These are phyloP conservation scores for Dryococelus australis DNA, from an alignment of 2,888 invertebrate genomes.

Conservation along the genomic window DNA sequence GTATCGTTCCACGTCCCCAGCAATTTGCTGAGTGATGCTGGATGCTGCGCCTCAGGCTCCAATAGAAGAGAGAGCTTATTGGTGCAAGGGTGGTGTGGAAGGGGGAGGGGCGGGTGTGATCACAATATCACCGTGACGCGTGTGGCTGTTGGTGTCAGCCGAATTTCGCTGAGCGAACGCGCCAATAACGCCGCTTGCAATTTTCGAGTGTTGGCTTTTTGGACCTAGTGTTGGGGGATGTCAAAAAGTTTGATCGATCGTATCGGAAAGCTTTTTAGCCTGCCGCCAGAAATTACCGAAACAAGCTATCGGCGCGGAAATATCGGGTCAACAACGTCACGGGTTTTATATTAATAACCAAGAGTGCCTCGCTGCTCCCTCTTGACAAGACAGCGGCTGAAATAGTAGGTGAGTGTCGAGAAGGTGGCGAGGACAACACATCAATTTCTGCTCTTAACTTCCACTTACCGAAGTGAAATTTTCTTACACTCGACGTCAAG, in stretches of 20 bases:
- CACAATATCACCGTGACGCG: background rate
- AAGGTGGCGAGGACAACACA: background rate
- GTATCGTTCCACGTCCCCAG: background rate
- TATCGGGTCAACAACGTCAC: constrained; percentile 11
- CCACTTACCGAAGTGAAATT: too few relatives aligned
- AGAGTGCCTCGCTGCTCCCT: background rate
- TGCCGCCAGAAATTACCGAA: constrained; percentile 11
- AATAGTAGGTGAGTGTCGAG: background rate
- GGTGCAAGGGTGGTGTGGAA: background rate
- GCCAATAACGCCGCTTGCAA: background rate
- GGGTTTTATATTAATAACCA: background rate
- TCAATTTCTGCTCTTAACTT: too few relatives aligned
- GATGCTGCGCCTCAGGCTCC: background rate
- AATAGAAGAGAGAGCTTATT: background rate
- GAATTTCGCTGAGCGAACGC: background rate
- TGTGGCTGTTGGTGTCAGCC: background rate
- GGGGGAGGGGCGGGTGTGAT: background rate
- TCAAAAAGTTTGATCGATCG: background rate
- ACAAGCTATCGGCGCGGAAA: background rate
- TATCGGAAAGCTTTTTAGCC: background rate
- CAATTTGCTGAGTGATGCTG: background rate
- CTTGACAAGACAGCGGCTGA: background rate
- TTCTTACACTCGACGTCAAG: too few relatives aligned
- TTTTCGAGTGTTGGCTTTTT: background rate
- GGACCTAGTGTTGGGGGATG: background rate